These are phyloP conservation scores for Haliclona indistincta DNA, from an alignment of 37 sponge, comb jelly and placozoan genomes.

Conservation along the genomic window DNA sequence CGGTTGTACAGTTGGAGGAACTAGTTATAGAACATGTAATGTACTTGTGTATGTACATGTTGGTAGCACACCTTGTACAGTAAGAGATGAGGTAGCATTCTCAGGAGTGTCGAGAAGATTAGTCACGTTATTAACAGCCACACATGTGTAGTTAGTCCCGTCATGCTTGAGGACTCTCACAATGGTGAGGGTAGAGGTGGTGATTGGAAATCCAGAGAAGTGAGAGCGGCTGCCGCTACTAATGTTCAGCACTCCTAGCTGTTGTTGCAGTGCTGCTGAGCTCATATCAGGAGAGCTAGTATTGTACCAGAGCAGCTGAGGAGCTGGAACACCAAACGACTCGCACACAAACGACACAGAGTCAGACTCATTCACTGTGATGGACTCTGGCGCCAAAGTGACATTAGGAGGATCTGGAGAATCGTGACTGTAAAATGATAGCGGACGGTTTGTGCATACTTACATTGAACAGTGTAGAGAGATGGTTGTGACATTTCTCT, in stretches of 20 bases:
- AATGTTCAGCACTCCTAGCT: not conserved
- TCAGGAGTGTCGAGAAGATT: not conserved
- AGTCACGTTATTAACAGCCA: not conserved
- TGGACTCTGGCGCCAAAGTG: not conserved
- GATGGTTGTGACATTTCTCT: not conserved
- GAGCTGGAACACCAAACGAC: not conserved
- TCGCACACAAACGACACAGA: not conserved
- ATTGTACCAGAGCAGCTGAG: not conserved
- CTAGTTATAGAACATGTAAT: too few relatives aligned
- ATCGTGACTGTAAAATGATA: too few relatives aligned
- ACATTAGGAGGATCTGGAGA: not conserved
- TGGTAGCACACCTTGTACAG: constrained; percentile 1
- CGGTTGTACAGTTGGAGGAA: constrained; percentile 1
- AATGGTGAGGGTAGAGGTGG: not conserved
- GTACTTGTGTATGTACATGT: too few relatives aligned
- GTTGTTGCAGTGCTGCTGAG: not conserved
- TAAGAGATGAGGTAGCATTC: not conserved
- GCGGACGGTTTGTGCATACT: too few relatives aligned
- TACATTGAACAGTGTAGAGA: not conserved
- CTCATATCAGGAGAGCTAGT: not conserved
- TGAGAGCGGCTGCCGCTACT: not conserved
- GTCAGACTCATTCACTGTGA: not conserved
- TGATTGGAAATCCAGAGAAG: not conserved
- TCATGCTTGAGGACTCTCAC: not conserved
- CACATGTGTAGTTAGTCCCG: not conserved